Evolutionary conservation across 2,797 vertebrate genomes (phyloP).

Genomic region (Leptoclinus maculatus): DNA sequence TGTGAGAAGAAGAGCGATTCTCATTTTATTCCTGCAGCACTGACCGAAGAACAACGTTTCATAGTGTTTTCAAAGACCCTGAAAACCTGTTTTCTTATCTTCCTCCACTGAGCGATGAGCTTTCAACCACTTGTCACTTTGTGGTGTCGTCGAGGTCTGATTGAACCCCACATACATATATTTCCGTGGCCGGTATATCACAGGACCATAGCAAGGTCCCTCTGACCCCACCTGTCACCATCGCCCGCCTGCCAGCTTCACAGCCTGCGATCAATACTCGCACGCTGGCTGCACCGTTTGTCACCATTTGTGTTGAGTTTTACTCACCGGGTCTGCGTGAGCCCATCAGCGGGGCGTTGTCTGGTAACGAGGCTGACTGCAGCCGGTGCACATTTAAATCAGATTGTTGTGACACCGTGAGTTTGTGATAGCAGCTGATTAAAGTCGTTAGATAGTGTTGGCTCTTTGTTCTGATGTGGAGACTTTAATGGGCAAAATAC

Average conservation of each 20-base stretch:
- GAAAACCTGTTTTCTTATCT: not conserved
- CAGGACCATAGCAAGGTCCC: slow-evolving; percentile 14
- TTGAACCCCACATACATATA: not conserved
- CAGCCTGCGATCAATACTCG: slow-evolving; percentile 44
- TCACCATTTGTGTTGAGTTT: slow-evolving; percentile 49
- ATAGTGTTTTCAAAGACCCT: not conserved
- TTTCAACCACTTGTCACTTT: not conserved
- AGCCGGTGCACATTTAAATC: not conserved
- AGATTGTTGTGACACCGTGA: not conserved
- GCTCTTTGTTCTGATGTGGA: not conserved
- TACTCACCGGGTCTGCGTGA: slow-evolving; percentile 2
- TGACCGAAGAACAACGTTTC: not conserved
- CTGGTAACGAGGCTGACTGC: not conserved
- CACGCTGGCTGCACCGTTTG: slow-evolving; percentile 23
- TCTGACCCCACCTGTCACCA: slow-evolving; percentile 52
- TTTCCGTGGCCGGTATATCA: slow-evolving; percentile 21
- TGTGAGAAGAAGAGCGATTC: not conserved
- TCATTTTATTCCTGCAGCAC: not conserved
- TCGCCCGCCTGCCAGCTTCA: slow-evolving; percentile 15
- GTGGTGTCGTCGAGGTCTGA: not conserved
- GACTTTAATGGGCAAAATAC: slow-evolving; percentile 23
- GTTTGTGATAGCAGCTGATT: not conserved
- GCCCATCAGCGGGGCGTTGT: not conserved
- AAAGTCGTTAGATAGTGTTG: not conserved
- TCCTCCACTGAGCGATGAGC: not conserved